Conservation (phyloP, 2,113 vertebrate species). For the Micromys minutus region DNA sequence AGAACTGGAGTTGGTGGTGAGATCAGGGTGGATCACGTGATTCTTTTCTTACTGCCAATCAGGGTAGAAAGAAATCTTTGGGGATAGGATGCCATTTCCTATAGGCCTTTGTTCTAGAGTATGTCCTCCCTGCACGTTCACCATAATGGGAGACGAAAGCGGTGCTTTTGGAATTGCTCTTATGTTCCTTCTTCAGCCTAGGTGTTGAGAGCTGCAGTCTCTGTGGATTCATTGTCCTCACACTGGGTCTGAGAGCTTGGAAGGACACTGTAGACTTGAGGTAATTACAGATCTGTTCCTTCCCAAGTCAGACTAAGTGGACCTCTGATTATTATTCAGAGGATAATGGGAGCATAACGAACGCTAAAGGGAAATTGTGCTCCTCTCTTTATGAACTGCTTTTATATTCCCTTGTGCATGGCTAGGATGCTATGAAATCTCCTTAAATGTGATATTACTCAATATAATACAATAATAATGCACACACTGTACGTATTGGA, state of each 20-base stretch:
- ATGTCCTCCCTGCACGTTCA: not conserved
- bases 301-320: constrained; percentile 65
- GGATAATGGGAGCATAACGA: constrained; percentile 68
- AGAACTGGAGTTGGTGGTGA: not conserved
- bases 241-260: not conserved
- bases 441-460: constrained; percentile 78
- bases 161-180: not conserved
- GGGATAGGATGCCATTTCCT: not conserved
- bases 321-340: constrained; percentile 68
- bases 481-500: constrained; percentile 58
- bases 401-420: constrained; percentile 73
- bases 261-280: constrained; percentile 55
- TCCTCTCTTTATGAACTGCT: constrained; percentile 76
- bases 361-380: constrained; percentile 67
- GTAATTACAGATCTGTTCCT: constrained; percentile 64
- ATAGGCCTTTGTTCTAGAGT: not conserved
- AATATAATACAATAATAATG: constrained; percentile 73
- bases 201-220: not conserved
- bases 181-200: not conserved
- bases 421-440: constrained; percentile 75
- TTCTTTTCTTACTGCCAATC: not conserved
- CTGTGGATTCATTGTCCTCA: not conserved
- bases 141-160: no score
- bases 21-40: not conserved
- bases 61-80: not conserved